Evolutionary conservation across 2,888 invertebrate genomes (phyloP).

Genomic region (Masnerella sp.): DNA sequence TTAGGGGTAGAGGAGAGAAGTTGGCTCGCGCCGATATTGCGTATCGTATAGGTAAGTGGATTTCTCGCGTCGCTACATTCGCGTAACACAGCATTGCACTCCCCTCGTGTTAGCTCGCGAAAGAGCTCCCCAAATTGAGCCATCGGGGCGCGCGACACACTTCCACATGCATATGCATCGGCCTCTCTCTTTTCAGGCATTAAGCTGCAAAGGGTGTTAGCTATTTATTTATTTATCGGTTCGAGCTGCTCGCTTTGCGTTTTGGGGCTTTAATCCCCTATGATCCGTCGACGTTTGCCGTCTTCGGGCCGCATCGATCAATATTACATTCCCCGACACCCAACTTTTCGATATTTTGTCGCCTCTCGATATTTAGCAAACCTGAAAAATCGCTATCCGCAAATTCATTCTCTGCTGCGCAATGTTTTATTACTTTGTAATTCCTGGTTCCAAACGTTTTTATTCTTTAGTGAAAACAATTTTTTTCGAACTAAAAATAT

Average conservation of each 20-base stretch:
- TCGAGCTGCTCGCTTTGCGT: constrained; percentile 53
- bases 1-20: no score
- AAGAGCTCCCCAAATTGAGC: constrained; percentile 71
- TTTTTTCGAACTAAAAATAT: no score
- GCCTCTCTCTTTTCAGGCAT: constrained; percentile 44
- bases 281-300: constrained; percentile 42
- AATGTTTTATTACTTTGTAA: no score
- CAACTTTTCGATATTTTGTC: constrained; percentile 18
- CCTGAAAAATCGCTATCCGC: no score
- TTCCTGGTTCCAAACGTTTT: no score
- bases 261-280: constrained; percentile 48
- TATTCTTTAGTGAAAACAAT: no score
- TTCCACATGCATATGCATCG: constrained; percentile 25
- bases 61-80: constrained; percentile 73
- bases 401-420: no score
- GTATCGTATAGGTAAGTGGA: constrained; percentile 70
- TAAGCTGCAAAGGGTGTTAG: constrained; percentile 64
- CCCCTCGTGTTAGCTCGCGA: constrained; percentile 69
- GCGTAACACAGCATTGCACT: constrained; percentile 73
- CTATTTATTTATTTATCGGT: constrained; percentile 66
- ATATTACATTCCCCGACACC: constrained; percentile 41
- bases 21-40: constrained; percentile 58
- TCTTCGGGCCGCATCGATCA: constrained; percentile 38
- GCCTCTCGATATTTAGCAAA: no score
- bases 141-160: constrained; percentile 55